Evolutionary conservation across 2,113 vertebrate species (phyloP).

Genomic region (Crotalus viridis): DNA sequence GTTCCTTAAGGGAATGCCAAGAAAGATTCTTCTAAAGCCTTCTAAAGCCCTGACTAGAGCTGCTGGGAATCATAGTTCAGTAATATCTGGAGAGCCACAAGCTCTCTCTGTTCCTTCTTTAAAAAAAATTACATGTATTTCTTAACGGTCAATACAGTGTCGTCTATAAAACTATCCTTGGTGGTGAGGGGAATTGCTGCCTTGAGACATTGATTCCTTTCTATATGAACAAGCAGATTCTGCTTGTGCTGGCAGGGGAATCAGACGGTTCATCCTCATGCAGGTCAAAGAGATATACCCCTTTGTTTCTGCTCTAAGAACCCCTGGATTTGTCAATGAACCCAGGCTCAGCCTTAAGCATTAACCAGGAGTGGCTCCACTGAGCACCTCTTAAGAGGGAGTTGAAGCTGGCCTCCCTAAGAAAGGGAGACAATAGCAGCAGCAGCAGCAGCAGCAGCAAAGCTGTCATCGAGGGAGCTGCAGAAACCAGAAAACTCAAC

Average conservation of each 20-base stretch:
- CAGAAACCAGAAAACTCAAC: background rate
- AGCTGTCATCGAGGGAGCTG: background rate
- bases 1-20: conserved; percentile 3
- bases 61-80: no score
- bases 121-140: no score
- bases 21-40: background rate
- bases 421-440: background rate
- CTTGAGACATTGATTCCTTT: background rate
- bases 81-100: no score
- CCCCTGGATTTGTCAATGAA: background rate
- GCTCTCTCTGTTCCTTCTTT: no score
- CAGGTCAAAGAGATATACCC: background rate
- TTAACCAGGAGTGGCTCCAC: background rate
- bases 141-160: no score
- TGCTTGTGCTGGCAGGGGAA: background rate
- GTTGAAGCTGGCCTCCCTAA: background rate
- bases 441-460: background rate
- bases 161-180: background rate
- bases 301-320: background rate
- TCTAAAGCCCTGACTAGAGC: no score
- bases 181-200: background rate
- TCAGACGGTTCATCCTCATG: background rate
- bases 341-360: background rate
- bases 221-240: background rate
- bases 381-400: background rate